phyloP scores from a whole-genome alignment of 1,140 invertebrate genomes.

The Solenopsis fugax region DNA sequence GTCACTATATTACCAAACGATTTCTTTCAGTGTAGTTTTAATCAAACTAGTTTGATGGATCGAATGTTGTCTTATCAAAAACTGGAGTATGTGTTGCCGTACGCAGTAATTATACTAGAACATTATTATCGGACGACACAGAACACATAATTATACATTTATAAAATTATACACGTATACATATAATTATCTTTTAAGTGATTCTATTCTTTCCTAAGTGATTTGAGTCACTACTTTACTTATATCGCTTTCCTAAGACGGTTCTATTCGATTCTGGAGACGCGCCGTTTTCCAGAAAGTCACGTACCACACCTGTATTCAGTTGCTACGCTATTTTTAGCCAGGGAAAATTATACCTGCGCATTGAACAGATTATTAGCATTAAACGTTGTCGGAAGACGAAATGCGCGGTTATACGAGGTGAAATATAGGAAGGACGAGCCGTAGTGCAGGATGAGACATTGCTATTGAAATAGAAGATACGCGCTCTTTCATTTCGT shows the following conservation, averaged over 20 bases:
- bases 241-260: not conserved
- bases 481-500: slow-evolving; percentile 32
- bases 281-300: not conserved
- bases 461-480: slow-evolving; percentile 21
- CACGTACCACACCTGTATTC: not conserved
- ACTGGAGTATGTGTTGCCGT: not conserved
- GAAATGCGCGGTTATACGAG: slow-evolving; percentile 9
- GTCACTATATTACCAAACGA: no score
- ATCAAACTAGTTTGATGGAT: not conserved
- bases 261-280: not conserved
- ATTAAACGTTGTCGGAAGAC: slow-evolving; percentile 28
- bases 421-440: slow-evolving; percentile 21
- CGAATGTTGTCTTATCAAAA: not conserved
- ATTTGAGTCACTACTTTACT: not conserved
- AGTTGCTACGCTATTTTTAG: slow-evolving; percentile 6
- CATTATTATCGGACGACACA: not conserved
- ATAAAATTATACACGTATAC: not conserved
- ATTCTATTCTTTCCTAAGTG: not conserved
- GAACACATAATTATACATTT: not conserved
- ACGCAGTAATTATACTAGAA: not conserved
- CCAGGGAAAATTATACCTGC: slow-evolving; percentile 11
- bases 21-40: no score
- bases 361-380: slow-evolving; percentile 6
- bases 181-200: not conserved
- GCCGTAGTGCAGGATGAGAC: not conserved